Conservation (phyloP, 2,113 vertebrate species). For the human (Homo sapiens) region GRCh38 chrX:144278501-144279000, state of each 20-base stretch:
- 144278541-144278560: not conserved
- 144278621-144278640: not conserved
- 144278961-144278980: not conserved
- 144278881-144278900: not conserved
- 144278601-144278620: not conserved
- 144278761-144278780: not conserved
- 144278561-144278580: not conserved
- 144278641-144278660: not conserved
- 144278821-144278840: not conserved
- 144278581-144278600: not conserved
- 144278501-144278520: not conserved
- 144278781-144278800: not conserved
- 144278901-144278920: not conserved
- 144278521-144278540: not conserved
- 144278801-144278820: not conserved
- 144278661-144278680: not conserved
- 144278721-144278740: not conserved
- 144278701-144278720: not conserved
- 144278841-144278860: not conserved
- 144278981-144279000: not conserved
- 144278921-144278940: not conserved
- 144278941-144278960: not conserved
- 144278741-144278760: not conserved
- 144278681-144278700: not conserved
- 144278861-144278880: not conserved